Conservation (phyloP, 2,113 vertebrate genomes). For the Peromyscus polionotus region DNA sequence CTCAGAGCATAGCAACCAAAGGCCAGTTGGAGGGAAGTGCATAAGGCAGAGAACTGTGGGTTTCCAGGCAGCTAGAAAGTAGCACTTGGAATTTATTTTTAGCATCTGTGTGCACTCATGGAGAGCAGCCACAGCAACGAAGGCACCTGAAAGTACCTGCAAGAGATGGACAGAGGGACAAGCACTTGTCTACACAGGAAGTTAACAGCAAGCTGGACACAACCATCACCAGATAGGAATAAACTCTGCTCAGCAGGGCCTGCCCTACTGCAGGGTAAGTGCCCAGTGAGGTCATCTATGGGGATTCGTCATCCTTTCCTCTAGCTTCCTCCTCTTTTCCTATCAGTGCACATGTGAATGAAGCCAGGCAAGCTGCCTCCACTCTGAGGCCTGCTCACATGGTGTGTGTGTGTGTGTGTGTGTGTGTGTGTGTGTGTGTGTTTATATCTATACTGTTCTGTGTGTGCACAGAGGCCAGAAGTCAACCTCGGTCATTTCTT, state of each 20-base stretch:
- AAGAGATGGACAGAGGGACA: not conserved
- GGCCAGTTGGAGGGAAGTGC: constrained; percentile 51
- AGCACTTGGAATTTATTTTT: constrained; percentile 71
- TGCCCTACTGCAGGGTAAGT: rapidly evolving
- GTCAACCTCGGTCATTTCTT: not conserved
- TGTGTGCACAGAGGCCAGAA: not conserved
- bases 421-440: not conserved
- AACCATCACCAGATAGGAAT: not conserved
- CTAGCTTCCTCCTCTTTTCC: too few species aligned
- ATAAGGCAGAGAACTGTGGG: constrained; percentile 52
- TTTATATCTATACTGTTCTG: not conserved
- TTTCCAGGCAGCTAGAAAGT: constrained; percentile 67
- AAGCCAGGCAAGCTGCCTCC: not conserved
- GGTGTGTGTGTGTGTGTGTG: not conserved
- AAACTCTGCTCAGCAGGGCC: not conserved
- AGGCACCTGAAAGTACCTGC: not conserved
- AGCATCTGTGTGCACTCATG: constrained; percentile 33
- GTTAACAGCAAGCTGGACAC: not conserved
- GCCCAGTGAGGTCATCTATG: not conserved
- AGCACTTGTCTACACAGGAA: not conserved
- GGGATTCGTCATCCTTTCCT: not conserved
- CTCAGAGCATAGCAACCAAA: constrained; percentile 33
- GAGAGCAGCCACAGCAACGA: constrained; percentile 26
- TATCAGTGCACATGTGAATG: not conserved
- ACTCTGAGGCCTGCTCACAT: not conserved